phyloP scores from a whole-genome alignment of 2,888 invertebrate genomes.

The Athalia cordata region DNA sequence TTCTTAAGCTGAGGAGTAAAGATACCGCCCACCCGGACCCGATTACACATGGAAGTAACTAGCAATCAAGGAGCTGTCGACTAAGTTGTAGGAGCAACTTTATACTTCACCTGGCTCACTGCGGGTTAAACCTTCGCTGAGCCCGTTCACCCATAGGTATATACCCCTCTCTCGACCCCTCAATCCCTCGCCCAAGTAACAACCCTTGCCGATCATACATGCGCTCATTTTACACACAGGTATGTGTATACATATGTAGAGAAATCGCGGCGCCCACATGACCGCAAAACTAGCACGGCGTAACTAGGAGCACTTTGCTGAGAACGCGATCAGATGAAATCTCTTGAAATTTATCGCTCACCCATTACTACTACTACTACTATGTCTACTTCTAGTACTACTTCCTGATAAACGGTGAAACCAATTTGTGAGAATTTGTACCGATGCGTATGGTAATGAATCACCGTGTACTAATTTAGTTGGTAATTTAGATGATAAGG shows the following conservation, averaged over 20 bases:
- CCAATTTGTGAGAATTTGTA: constrained; percentile 37
- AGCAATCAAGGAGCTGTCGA: constrained; percentile 67
- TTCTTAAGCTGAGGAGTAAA: background rate
- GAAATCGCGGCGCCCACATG: background rate
- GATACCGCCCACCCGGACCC: constrained; percentile 56
- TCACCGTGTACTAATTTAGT: constrained; percentile 24
- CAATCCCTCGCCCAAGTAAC: background rate
- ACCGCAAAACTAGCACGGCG: constrained; percentile 30
- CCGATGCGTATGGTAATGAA: constrained; percentile 18
- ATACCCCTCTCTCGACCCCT: background rate
- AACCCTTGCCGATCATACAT: constrained; percentile 1
- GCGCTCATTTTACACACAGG: background rate
- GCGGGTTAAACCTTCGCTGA: constrained; percentile 28
- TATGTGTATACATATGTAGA: background rate
- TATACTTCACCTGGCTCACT: constrained; percentile 55
- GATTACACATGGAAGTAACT: constrained; percentile 64
- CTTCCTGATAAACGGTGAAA: constrained; percentile 36
- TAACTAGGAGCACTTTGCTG: constrained; percentile 15
- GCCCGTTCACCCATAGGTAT: constrained; percentile 12
- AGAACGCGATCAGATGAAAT: constrained; percentile 42
- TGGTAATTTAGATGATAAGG: constrained; percentile 37
- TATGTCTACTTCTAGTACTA: constrained; percentile 1
- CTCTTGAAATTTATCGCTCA: constrained; percentile 36
- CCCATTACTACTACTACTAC: background rate
- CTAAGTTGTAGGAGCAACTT: constrained; percentile 62